Conservation (phyloP, 2,888 invertebrate genomes). For the Aphidius colemani region DNA sequence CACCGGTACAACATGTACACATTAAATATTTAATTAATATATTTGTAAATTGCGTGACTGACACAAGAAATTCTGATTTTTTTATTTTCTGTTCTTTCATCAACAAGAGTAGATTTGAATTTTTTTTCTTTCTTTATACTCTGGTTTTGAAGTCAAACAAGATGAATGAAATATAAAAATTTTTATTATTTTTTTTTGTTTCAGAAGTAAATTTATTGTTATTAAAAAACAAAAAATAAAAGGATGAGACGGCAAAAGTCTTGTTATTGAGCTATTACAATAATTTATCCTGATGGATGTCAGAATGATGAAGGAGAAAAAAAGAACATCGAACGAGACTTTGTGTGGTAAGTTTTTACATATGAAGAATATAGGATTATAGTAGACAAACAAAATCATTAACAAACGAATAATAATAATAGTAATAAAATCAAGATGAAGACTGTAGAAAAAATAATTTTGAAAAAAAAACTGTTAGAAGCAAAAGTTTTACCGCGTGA, state of each 20-base stretch:
- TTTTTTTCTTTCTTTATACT: no score
- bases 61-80: no score
- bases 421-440: not conserved
- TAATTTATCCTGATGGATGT: constrained; percentile 1
- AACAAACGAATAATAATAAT: not conserved
- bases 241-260: not conserved
- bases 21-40: no score
- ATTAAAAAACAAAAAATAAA: not conserved
- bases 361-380: not conserved
- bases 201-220: not conserved
- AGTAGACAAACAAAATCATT: not conserved
- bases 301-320: not conserved
- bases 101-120: no score
- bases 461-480: constrained; percentile 10
- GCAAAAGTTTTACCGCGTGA: constrained; percentile 23
- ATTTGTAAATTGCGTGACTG: no score
- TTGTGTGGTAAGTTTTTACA: not conserved
- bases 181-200: not conserved
- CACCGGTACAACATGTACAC: no score
- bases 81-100: no score
- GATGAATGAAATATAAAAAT: constrained; percentile 1
- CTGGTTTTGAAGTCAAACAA: not conserved
- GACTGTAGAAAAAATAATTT: not conserved
- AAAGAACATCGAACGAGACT: constrained; percentile 1
- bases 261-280: constrained; percentile 5